phyloP scores from a whole-genome alignment of 2,888 invertebrate genomes.

The Rotaria sp. region DNA sequence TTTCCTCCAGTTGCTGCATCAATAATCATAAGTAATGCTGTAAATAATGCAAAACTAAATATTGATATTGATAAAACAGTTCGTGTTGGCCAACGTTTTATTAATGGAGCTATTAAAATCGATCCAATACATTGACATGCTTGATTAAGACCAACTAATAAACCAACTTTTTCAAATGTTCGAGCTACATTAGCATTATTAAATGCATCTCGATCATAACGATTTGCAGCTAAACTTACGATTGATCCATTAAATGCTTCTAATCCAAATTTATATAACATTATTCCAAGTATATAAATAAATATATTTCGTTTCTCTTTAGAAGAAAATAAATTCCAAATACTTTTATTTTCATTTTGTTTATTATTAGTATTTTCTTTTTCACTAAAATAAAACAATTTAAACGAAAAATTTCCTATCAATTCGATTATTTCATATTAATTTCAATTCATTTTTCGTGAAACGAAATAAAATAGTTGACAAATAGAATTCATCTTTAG shows the following conservation, averaged over 20 bases:
- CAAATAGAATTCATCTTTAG: too few species aligned
- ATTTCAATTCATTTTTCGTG: too few species aligned
- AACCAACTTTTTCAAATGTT: slow-evolving; percentile 25
- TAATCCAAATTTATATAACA: slow-evolving; percentile 25
- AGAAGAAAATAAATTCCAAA: background rate
- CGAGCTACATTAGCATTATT: background rate
- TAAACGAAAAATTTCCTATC: too few species aligned
- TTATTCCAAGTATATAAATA: background rate
- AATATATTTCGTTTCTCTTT: slow-evolving; percentile 10
- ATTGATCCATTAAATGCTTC: slow-evolving; percentile 18
- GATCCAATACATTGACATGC: slow-evolving; percentile 17
- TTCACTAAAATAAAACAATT: too few species aligned
- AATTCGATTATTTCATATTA: too few species aligned
- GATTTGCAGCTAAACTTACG: background rate
- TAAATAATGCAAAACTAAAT: background rate
- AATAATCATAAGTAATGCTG: background rate
- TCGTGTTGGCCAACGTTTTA: slow-evolving; percentile 23
- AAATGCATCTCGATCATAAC: slow-evolving; percentile 20
- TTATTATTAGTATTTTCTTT: too few species aligned
- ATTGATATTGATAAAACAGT: slow-evolving; percentile 11
- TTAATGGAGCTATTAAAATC: background rate
- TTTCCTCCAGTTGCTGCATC: background rate
- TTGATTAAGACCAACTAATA: slow-evolving; percentile 1
- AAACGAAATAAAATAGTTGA: too few species aligned
- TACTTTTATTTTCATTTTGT: background rate